Evolutionary conservation across 53 echinoderm and acorn worm species (phyloP).

Genomic region (Actinopyga echinites): DNA sequence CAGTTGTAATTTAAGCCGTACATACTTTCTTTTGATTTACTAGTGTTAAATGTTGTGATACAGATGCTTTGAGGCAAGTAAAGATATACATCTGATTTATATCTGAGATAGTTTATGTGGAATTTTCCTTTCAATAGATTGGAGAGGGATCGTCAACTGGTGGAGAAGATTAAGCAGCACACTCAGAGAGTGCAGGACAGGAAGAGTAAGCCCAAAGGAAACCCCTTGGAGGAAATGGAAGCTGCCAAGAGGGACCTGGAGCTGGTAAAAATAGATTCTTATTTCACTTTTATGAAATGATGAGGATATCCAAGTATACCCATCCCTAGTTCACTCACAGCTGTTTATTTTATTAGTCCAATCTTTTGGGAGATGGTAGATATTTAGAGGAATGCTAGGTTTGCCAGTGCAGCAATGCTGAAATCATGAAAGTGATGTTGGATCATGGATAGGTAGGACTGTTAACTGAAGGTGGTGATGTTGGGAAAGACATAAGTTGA

Average conservation of each 20-base stretch:
- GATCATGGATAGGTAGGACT: too few species aligned
- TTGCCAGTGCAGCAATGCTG: too few species aligned
- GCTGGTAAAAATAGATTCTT: conserved; percentile 58
- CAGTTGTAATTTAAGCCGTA: too few species aligned
- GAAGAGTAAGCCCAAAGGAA: conserved; percentile 78
- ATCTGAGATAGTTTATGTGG: too few species aligned
- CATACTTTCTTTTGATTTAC: too few species aligned
- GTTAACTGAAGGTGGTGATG: too few species aligned
- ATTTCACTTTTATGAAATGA: not conserved
- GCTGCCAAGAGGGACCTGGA: conserved; percentile 77
- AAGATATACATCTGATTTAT: too few species aligned
- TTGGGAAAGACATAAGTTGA: too few species aligned
- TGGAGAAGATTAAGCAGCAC: conserved; percentile 87
- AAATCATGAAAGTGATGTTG: too few species aligned
- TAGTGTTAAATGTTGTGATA: too few species aligned
- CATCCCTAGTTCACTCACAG: not conserved
- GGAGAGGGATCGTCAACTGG: conserved; percentile 79
- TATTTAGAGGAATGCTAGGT: too few species aligned
- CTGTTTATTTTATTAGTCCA: not conserved
- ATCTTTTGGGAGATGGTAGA: not conserved
- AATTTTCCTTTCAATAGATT: conserved; percentile 41
- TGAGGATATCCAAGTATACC: not conserved
- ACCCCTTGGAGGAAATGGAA: conserved; percentile 81
- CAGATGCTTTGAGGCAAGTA: too few species aligned
- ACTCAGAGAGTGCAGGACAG: conserved; percentile 80